A percentile compares a stretch with the other conserved stretches of the same genome.
Conservation (phyloP, 2,888 invertebrate genomes). For the Diarsia brunnea region DNA sequence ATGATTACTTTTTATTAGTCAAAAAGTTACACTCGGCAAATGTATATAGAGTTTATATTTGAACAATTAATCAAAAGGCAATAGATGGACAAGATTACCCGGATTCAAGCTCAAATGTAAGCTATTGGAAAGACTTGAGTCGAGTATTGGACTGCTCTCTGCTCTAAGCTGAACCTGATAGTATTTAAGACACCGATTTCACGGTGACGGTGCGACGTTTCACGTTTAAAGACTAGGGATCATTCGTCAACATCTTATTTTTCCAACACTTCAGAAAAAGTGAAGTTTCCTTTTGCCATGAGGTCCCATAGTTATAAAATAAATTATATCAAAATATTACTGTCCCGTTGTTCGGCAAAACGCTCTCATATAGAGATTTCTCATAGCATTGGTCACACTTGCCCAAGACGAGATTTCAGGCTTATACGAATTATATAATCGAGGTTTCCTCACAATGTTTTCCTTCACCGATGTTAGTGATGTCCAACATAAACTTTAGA, state of each 20-base stretch:
- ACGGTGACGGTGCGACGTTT: background rate
- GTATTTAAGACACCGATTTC: too few species aligned
- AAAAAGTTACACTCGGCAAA: background rate
- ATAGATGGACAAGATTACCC: background rate
- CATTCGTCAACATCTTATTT: background rate
- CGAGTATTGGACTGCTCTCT: background rate
- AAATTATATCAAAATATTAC: background rate
- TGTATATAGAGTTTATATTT: background rate
- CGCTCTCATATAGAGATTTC: background rate
- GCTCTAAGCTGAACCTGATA: background rate
- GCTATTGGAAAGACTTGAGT: background rate
- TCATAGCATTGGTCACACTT: background rate
- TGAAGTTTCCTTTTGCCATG: background rate
- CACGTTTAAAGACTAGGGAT: background rate
- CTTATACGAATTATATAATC: background rate
- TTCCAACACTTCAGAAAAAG: background rate
- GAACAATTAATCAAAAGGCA: background rate
- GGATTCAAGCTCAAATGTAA: background rate
- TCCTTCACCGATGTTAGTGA: background rate
- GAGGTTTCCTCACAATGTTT: background rate
- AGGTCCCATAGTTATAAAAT: background rate
- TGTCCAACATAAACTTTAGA: background rate
- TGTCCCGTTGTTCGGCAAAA: background rate
- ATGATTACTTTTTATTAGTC: background rate
- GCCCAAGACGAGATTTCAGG: background rate